Evolutionary conservation across 2,797 vertebrate genomes (phyloP).

Genomic region (Sebastes melanostomus): DNA sequence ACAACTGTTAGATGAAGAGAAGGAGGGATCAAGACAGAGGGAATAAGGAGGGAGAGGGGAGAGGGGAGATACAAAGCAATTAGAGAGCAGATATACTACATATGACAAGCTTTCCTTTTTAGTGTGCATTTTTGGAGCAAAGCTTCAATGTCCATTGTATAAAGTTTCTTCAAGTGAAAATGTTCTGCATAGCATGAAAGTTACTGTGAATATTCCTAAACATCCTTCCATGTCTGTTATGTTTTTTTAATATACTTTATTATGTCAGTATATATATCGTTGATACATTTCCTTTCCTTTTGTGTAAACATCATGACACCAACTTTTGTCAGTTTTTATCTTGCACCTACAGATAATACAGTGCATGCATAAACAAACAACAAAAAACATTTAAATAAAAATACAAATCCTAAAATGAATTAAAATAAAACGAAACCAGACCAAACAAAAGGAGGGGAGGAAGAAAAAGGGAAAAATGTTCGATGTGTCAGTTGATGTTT

Average conservation of each 20-base stretch:
- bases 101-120: background rate
- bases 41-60: background rate
- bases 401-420: too few species aligned
- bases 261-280: too few species aligned
- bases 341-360: too few species aligned
- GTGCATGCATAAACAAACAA: too few species aligned
- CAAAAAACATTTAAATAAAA: too few species aligned
- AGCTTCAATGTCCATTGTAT: background rate
- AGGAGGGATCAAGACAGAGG: conserved; percentile 12
- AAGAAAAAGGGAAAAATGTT: rapidly evolving
- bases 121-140: background rate
- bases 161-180: background rate
- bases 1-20: conserved; percentile 25
- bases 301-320: too few species aligned
- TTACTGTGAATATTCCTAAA: background rate
- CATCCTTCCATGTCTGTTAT: background rate
- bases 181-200: background rate
- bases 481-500: too few species aligned
- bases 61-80: background rate
- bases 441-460: too few species aligned
- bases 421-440: too few species aligned
- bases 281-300: too few species aligned
- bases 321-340: too few species aligned
- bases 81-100: background rate
- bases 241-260: background rate